Base-by-base conservation (phyloP, 1,140 invertebrate species). In the Lasaia peninsularis region DNA sequence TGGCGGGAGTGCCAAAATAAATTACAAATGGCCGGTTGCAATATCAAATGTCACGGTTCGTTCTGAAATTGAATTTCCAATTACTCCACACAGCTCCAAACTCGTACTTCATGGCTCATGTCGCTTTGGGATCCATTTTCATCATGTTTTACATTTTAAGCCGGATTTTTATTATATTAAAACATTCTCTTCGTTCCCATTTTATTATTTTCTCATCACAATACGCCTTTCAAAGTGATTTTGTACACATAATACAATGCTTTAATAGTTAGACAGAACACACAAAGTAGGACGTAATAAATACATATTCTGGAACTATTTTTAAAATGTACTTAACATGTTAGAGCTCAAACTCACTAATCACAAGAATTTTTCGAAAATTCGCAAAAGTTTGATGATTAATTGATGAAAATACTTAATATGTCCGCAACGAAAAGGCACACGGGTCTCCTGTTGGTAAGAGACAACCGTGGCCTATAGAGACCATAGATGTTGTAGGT, bases 51-150 rank as follows among this genome's bases (percentile, higher is more conserved):
- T 40, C 35, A 40, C 35, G 35, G 35, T 18, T 8, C 35, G 35
- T 40, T 40, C 35, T 16, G 35, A 40, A 40, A 40, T 40, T 40
- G 35, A 40, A 44, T 44, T 44, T 44, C 40, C 40, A 44, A 44
- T 44, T 44, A 44, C 40, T 44, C 40, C 8, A 44, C 40, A 18
- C 40, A 44, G 37, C 18, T 44, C 16, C 37, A 44, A 44, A 44
- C 37, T 44, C 37, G 37, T 44, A 44, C 37, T 44, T 44, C 37
- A 44, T 37, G 37, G 37, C 37, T 18, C 37, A 48, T 10, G 4
- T 48, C 40, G 40, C 40, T 48, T 48, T 48, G 40, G 40, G 40
- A 48, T 48, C 40, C 40, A 48, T 48, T 48, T 21, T 48, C 40
- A 48, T 48, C 18, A 48, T 48, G 40, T 48, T 48, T 48, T 21